Conservation (phyloP, 2,797 vertebrate genomes). For the Sebastes taczanowskii region DNA sequence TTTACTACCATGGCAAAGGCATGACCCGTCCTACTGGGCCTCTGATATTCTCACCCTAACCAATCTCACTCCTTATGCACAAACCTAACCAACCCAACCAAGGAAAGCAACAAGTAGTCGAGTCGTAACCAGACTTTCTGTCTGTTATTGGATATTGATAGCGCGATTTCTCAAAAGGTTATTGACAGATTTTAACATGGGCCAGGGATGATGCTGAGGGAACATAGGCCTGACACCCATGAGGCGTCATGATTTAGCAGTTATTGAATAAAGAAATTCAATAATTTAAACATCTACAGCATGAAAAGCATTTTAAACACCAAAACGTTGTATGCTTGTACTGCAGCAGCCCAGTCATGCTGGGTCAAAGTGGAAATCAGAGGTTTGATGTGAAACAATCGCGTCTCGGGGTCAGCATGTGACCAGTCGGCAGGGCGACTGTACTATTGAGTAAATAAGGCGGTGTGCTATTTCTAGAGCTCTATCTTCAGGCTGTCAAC, state of each 20-base stretch:
- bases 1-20: too few species aligned
- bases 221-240: neutral
- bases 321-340: neutral
- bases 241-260: neutral
- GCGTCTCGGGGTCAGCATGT: slow-evolving; percentile 57
- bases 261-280: neutral
- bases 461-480: slow-evolving; percentile 60
- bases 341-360: neutral
- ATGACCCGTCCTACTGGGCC: too few species aligned
- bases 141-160: too few species aligned
- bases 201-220: neutral
- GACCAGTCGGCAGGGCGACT: slow-evolving; percentile 54
- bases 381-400: slow-evolving; percentile 41
- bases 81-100: neutral
- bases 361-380: neutral
- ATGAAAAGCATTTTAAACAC: neutral
- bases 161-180: too few species aligned
- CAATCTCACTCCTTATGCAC: neutral
- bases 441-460: slow-evolving; percentile 57
- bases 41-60: too few species aligned
- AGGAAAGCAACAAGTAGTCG: too few species aligned
- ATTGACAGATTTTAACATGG: neutral
- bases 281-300: neutral
- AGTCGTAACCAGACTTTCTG: too few species aligned
- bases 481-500: slow-evolving; percentile 49